Evolutionary conservation across 2,113 vertebrate species (phyloP).

Genomic region (Ictalurus punctatus): DNA sequence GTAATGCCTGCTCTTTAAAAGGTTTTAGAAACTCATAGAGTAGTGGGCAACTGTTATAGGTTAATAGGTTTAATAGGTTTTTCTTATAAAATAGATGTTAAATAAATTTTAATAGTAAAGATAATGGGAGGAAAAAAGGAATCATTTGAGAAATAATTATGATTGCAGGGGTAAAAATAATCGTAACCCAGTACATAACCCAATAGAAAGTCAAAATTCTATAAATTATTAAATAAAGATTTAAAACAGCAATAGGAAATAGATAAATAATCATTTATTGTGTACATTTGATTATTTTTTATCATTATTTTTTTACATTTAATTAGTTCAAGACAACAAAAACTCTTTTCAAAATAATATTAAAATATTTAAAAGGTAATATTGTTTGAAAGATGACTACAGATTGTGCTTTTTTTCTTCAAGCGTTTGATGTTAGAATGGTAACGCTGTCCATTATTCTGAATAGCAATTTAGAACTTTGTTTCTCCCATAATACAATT

Average conservation of each 20-base stretch:
- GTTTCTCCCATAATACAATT: not conserved
- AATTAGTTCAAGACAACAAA: not conserved
- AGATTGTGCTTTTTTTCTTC: not conserved
- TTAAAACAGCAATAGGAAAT: not conserved
- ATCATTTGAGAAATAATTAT: not conserved
- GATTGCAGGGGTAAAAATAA: not conserved
- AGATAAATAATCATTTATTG: not conserved
- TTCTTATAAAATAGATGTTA: not conserved
- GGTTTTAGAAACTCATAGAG: not conserved
- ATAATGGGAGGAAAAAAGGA: not conserved
- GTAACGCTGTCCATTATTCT: not conserved
- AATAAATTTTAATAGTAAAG: not conserved
- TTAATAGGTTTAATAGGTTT: not conserved
- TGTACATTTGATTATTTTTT: not conserved
- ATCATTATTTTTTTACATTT: not conserved
- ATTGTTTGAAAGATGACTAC: not conserved
- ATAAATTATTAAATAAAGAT: not conserved
- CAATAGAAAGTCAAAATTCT: not conserved
- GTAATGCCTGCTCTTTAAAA: constrained; percentile 62
- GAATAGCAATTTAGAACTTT: not conserved
- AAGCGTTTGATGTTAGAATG: not conserved
- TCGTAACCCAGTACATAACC: not conserved
- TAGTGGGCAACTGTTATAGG: not conserved
- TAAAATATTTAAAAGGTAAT: not conserved
- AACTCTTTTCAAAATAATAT: not conserved